Evolutionary conservation across 30 jellyfish, hydroid and myxozoan genomes (phyloP), one percentile per base, ranked within the genome.

Genomic region (Chironex yamaguchii): DNA sequence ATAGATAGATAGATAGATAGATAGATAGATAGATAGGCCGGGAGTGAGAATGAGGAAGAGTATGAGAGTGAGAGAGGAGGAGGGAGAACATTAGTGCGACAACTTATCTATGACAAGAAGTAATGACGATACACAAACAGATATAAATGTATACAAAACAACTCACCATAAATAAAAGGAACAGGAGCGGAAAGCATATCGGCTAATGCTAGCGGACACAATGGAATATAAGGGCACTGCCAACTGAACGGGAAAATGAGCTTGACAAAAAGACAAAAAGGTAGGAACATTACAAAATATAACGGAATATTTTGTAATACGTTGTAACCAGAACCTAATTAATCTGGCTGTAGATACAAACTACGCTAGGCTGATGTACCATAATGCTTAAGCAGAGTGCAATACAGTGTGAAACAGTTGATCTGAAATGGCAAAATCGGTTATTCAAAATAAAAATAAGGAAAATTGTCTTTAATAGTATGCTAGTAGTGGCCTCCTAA

Each of bases 221-320:
- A 70, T 0, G 99, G 99, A 63, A 96, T 86, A 71, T 96, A 96
- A 2, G 99, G 99, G 58, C 99, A 96, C 66, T 96, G 97, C 99
- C 99, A 96, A n/a, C 67, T 78, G 51, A 96, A 96, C 26, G 99
- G 99, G 64, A 90, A 96, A 35, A 96, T 71, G 21, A 96, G 81
- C 99, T 96, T 78, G 42, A 88, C 48, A 29, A 26, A 4, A 84
- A 12, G 29, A 30, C 33, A n/a, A n/a, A 29, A 2, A 14, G 32
- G 20, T n/a, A 0, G 36, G 13, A 75, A 50, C 4, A 51, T 3
- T 1, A 34, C 22, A 20, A 72, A 73, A 1, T 4, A 6, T 36
- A 52, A 22, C 9, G 74, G 62, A 76, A 52, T 25, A 76, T 21
- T 23, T 25, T 14, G 17, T 12, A 29, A n/a, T 9, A 11, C 24